These are phyloP conservation scores for Sebastes iracundus DNA, from an alignment of 2,797 vertebrate species.

Conservation along the genomic window DNA sequence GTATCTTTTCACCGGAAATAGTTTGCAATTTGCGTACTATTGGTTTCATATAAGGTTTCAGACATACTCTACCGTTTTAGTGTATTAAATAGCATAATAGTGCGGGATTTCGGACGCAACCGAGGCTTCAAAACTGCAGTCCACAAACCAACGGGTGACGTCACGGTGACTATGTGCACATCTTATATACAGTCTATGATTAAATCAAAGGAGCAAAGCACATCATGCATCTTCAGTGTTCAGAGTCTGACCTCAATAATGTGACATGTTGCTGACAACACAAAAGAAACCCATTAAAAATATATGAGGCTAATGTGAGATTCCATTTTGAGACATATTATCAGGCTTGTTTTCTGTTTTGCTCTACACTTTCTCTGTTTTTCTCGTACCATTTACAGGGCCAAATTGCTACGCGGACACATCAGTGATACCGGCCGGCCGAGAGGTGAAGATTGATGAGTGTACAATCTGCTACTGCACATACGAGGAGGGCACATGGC, in stretches of 20 bases:
- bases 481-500: conserved; percentile 97
- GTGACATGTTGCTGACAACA: conserved; percentile 1
- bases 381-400: conserved; percentile 77
- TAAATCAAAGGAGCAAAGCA: conserved; percentile 1
- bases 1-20: too few relatives aligned
- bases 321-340: conserved; percentile 10
- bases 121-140: background rate
- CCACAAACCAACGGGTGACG: too few relatives aligned
- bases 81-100: fast-evolving
- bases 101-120: too few relatives aligned
- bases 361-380: conserved; percentile 1
- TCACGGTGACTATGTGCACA: background rate
- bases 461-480: conserved; percentile 99
- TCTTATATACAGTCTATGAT: too few relatives aligned
- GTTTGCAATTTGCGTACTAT: too few relatives aligned
- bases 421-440: conserved; percentile 94
- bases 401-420: conserved; percentile 98
- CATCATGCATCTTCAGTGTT: background rate
- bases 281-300: conserved; percentile 10
- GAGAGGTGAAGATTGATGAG: conserved; percentile 96
- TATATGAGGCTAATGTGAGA: conserved; percentile 12
- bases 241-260: conserved; percentile 18
- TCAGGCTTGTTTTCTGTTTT: background rate
- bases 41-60: too few relatives aligned
- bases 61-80: too few relatives aligned